These are phyloP conservation scores for Saccopteryx bilineata DNA, from an alignment of 2,113 vertebrate species.

Conservation along the genomic window DNA sequence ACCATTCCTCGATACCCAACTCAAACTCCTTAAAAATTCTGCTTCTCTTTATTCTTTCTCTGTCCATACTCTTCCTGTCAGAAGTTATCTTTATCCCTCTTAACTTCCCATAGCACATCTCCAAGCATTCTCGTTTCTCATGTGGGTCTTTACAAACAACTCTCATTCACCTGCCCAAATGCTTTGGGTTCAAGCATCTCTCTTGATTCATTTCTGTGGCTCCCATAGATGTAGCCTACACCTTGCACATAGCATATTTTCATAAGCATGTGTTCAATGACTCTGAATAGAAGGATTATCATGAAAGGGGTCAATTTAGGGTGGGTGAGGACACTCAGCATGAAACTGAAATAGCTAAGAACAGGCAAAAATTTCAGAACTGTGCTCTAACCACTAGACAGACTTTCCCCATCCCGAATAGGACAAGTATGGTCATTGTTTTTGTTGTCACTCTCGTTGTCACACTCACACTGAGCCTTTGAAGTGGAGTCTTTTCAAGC, in stretches of 20 bases:
- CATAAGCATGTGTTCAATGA: neutral
- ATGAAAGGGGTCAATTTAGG: constrained; percentile 24
- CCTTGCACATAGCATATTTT: neutral
- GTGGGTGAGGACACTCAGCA: constrained; percentile 19
- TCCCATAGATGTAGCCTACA: neutral
- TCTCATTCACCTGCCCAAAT: neutral
- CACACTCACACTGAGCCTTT: constrained; percentile 24
- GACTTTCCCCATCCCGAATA: constrained; percentile 28
- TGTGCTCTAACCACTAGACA: neutral
- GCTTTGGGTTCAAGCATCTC: neutral
- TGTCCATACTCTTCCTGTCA: neutral
- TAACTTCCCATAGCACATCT: neutral
- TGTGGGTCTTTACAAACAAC: neutral
- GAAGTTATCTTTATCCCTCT: neutral
- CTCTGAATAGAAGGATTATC: constrained; percentile 49
- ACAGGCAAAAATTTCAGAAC: neutral
- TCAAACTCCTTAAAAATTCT: neutral
- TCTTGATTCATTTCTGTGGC: constrained; percentile 19
- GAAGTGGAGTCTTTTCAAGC: constrained; percentile 50
- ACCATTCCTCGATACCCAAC: neutral
- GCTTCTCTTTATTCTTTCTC: neutral
- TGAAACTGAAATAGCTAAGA: constrained; percentile 52
- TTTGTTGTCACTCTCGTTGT: constrained; percentile 35
- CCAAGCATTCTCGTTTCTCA: neutral
- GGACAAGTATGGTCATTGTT: constrained; percentile 19